A percentile compares a stretch with the other conserved stretches of the same genome.
Evolutionary conservation across 1,140 invertebrate genomes (phyloP).

Genomic region (Metopolophium dirhodum): DNA sequence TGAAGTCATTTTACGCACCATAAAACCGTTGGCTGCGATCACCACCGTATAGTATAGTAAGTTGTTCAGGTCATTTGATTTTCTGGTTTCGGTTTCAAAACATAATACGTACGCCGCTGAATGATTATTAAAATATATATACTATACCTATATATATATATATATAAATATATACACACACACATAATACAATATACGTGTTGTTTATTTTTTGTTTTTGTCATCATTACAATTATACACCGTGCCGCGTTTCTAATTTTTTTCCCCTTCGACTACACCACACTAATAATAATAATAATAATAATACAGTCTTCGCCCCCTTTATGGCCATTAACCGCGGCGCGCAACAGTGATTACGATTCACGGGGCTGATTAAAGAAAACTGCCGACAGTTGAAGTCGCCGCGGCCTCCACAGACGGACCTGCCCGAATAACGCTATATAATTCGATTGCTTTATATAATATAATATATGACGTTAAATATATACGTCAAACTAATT

Average conservation of each 20-base stretch:
- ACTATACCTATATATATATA: background rate
- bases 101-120: background rate
- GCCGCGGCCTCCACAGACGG: background rate
- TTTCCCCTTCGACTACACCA: background rate
- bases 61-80: constrained; percentile 47
- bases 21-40: constrained; percentile 25
- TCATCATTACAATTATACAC: background rate
- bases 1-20: constrained; percentile 48
- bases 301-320: background rate
- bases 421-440: constrained; percentile 5
- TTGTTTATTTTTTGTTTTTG: constrained; percentile 30
- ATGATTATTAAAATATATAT: background rate
- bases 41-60: background rate
- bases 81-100: constrained; percentile 49
- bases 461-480: background rate
- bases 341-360: constrained; percentile 12
- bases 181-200: background rate
- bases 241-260: background rate
- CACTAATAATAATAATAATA: background rate
- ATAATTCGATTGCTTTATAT: constrained; percentile 12
- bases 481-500: constrained; percentile 23
- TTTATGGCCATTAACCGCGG: constrained; percentile 1
- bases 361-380: constrained; percentile 13
- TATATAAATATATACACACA: background rate
- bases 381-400: constrained; percentile 11